Evolutionary conservation across 1,140 invertebrate species (phyloP), one percentile per base, ranked within the genome.

Genomic region (Drosophila parabipectinata): DNA sequence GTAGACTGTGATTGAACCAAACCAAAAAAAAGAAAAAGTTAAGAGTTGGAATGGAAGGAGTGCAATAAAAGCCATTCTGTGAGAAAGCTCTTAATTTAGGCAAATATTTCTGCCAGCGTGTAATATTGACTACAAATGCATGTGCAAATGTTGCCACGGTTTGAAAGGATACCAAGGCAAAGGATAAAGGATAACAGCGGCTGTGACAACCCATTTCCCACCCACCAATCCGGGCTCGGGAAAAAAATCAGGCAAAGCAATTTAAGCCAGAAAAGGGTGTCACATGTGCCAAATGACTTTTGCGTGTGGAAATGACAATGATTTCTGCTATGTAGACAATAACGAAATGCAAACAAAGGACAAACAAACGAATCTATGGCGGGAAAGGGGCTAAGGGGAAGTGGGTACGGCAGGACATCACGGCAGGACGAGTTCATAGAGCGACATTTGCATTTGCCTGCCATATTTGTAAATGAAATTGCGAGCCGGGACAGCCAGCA

Each of bases 121-220:
- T 84, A 82, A 90, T 90, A 90, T 90, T 85, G 81, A 90, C 81
- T 90, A 90, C 79, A 83, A 90, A 90, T 77, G 81, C 87, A 87
- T 79, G 87, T 90, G 87, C 87, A 90, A 90, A 90, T 90, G 87
- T 90, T 90, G 87, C 87, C 87, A 90, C 87, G 87, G 78, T 73
- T 82, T 82, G 79, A 79, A 74, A 66, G 79, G 78, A 85, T 74
- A 72, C 50, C 44, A 48, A 44, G 67, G 50, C 54, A 44, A 53
- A 63, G 55, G 57, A 30, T 54, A 57, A 50, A 32, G 59, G 54
- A 34, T 71, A 71, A 60, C 73, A 59, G 74, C 63, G 63, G 72
- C 64, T 76, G 72, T 66, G 61, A 76, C 67, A 69, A 12, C 7
- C 41, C 15, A 3, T 51, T 53, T 3, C 8, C 12, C 14, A 21